phyloP scores from a whole-genome alignment of 2,113 vertebrate genomes.

The Nicator chloris region DNA sequence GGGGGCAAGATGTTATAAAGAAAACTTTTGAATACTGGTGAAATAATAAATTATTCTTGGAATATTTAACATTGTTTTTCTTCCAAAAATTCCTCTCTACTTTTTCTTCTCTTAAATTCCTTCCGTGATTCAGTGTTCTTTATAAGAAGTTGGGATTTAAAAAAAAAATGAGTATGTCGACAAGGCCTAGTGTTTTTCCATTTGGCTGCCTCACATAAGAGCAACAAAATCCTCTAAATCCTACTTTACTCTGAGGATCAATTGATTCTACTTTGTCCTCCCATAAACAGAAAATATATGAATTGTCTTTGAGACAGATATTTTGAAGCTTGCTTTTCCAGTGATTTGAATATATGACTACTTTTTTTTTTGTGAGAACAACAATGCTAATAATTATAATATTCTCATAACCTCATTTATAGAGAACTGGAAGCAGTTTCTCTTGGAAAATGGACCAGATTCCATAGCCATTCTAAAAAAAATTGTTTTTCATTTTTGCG shows the following conservation, averaged over 20 bases:
- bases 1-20: not conserved
- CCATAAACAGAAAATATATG: not conserved
- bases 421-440: not conserved
- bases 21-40: not conserved
- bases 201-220: not conserved
- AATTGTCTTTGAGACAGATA: not conserved
- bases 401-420: not conserved
- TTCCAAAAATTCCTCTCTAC: too few species aligned
- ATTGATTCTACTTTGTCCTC: not conserved
- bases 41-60: not conserved
- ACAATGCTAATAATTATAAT: not conserved
- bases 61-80: not conserved
- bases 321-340: not conserved
- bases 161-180: not conserved
- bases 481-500: not conserved
- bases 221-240: constrained; percentile 17
- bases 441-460: not conserved
- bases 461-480: not conserved
- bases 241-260: not conserved
- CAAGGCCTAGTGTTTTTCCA: not conserved
- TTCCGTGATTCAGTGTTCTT: not conserved
- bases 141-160: not conserved
- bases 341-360: not conserved
- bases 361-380: not conserved
- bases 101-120: not conserved